These are phyloP conservation scores for Pseudopodoces humilis DNA, from an alignment of 2,113 vertebrate genomes.

Conservation along the genomic window DNA sequence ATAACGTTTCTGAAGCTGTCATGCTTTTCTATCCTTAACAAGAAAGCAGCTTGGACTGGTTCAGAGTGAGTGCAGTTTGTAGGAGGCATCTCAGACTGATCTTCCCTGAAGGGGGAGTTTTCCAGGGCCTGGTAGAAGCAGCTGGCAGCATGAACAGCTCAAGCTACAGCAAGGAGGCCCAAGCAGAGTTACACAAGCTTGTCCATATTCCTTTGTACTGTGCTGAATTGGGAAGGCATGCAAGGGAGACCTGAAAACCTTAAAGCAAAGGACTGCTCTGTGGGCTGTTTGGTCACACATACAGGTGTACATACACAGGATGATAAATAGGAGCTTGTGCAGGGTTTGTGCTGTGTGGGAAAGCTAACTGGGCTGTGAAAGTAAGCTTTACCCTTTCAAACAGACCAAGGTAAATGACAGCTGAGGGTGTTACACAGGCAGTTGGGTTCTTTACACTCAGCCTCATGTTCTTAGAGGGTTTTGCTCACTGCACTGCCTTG, in stretches of 20 bases:
- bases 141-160: neutral
- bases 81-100: neutral
- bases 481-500: slow-evolving; percentile 74
- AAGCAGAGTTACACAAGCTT: neutral
- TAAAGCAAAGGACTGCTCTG: neutral
- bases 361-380: slow-evolving; percentile 75
- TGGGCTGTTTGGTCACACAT: neutral
- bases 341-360: slow-evolving; percentile 40
- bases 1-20: neutral
- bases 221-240: neutral
- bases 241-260: neutral
- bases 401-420: slow-evolving; percentile 76
- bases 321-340: neutral
- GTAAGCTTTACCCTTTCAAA: slow-evolving; percentile 81
- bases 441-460: slow-evolving; percentile 73
- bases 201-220: neutral
- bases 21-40: neutral
- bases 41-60: neutral
- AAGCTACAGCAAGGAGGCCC: neutral
- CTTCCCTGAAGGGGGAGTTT: neutral
- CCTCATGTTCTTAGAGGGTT: slow-evolving; percentile 68
- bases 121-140: neutral
- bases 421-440: slow-evolving; percentile 73
- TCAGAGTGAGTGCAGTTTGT: neutral
- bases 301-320: neutral